Evolutionary conservation across 1,140 invertebrate genomes (phyloP), one percentile per base, ranked within the genome.

Genomic region (Kradibia gibbosae): DNA sequence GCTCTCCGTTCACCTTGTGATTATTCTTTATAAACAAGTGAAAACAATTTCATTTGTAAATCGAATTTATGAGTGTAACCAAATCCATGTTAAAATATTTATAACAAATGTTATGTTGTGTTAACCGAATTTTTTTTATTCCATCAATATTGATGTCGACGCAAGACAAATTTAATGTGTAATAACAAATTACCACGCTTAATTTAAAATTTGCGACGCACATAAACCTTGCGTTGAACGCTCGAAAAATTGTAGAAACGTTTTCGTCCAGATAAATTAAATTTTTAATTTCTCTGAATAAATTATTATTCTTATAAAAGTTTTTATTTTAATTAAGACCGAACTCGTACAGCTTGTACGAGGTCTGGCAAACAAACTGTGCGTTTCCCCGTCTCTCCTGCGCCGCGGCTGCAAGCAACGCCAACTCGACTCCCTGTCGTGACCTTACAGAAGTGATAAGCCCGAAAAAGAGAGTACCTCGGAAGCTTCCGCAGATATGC

Each of bases 281-380:
- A 39, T 22, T 39, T n/a, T 17, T 34, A 67, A 39, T 22, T 39
- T 39, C 5, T 20, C 1, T 13, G 34, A 39, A 67, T 67, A 67
- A 67, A 39, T 67, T 36, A n/a, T 67, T 39, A 36, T 39, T 67
- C 62, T 39, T 8, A 0, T 17, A 2, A 39, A 67, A 67, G 34
- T 34, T 67, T 67, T 39, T n/a, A n/a, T n/a, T 67, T 67, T 36
- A 39, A 39, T 39, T 39, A 67, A 39, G 62, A 67, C 34, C 60
- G 10, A 53, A 53, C 50, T 53, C 50, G 7, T 10, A 20, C 50
- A 53, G 7, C 15, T 20, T 3, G 50, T 20, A 53, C 10, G 10
- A 53, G 3, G 10, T 3, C 5, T 25, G 15, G 55, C n/a, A 28
- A 25, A 3, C 7, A 25, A 28, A 28, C 17, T 3, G 17, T 15